Evolutionary conservation across 2,888 invertebrate genomes (phyloP), one percentile per base, ranked within the genome.

Genomic region (Empis stercorea): DNA sequence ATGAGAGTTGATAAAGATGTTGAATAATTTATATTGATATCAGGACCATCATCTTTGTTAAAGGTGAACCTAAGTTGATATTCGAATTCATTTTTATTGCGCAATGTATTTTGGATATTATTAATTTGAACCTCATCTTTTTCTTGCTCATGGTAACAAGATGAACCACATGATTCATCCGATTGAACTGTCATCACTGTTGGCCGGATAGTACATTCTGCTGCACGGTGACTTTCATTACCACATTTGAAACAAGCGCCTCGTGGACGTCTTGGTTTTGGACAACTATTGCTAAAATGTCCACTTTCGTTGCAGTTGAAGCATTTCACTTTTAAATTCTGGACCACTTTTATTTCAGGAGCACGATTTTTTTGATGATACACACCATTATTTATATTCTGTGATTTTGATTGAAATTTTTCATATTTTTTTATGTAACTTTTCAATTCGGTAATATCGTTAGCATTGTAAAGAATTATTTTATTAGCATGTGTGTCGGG

Each of bases 1-100:
- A 52, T 30, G 20, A 49, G 37, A 7, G 45, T 44, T 27, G 10
- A 37, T 9, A 50, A 41, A 10, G 40, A 37, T 6, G 32, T 39
- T 5, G 36, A 40, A 45, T 45, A 45, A 23, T 44, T 32, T 5
- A 20, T 20, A 4, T 5, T 32, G 4, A 20, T 20, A 4, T 5
- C 20, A 5, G 32, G 5, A 32, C 7, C 13, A 13, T 14, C 27
- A 3, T 14, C 13, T 37, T 17, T 13, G n/a, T 14, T 37, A 37
- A 44, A 44, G 3, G 16, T 23, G 27, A 30, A 44, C 16, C 36
- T 15, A 14, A 44, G 4, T 13, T 11, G 15, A 20, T 44, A 34
- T 23, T 44, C 44, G 14, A 44, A 44, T 14, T 37, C 44, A 30
- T 43, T n/a, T 32, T n/a, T 20, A 13, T 4, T 36, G 13, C 20